Evolutionary conservation across 1,140 invertebrate genomes (phyloP), one percentile per base, ranked within the genome.

Genomic region (Asbolus verrucosus): DNA sequence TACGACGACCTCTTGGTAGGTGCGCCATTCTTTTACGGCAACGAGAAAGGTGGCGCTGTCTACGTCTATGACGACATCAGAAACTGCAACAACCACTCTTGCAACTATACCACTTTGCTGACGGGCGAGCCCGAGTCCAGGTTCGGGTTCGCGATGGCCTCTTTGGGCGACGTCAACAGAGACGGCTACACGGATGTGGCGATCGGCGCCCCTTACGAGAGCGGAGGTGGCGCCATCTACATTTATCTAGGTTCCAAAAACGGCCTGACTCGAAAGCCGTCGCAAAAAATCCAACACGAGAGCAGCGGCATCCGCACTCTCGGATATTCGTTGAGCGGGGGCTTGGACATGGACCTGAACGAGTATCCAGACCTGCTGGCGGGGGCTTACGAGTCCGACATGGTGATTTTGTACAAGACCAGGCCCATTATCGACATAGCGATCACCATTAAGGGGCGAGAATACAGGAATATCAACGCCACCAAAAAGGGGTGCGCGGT

Each of bases 161-260:
- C 91, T 78, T 82, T 95, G 15, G 94, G 94, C 24, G 96, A 98
- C 81, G 84, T 98, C 5, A 97, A 98, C 79, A 93, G 92, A 81
- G 96, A 98, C 81, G 90, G 91, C 0, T 95, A 88, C 78, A 91
- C 93, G 75, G 96, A 98, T 80, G 83, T 98, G 41, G 95, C 94
- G 0, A 88, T 98, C 61, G 96, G 96, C 11, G 95, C 95, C 15
- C 96, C 95, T 0, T 97, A 96, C 79, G 94, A 96, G 82, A 89
- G 87, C 1, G 85, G 89, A 72, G 93, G 92, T 11, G 92, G 87
- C 1, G 87, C 90, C 1, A 90, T 98, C 38, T 97, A 95, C 77
- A 93, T 98, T 73, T 95, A 92, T 83, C 83, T 96, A 67, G 95
- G 95, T 4, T 90, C 18, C 24, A 86, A 84, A 41, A 85, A 88